A percentile compares a stretch with the other conserved stretches of the same genome.
Conservation (phyloP, 1,140 invertebrate species). For the Hypsibius dujardini region DNA sequence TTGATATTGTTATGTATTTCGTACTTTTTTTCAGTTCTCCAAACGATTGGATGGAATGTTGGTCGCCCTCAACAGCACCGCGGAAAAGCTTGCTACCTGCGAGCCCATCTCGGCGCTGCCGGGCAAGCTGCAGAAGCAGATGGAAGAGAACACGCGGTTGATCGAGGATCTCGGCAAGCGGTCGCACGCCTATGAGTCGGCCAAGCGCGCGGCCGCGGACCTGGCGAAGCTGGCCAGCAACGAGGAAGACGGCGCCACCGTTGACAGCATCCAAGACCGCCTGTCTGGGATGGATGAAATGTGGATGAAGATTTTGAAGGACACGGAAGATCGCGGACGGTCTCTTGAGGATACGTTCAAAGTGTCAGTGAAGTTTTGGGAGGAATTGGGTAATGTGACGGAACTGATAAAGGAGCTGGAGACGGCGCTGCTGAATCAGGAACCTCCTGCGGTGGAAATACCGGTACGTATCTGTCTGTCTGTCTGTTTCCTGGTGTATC, state of each 20-base stretch:
- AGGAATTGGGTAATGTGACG: slow-evolving; percentile 72
- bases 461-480: no score
- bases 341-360: slow-evolving; percentile 69
- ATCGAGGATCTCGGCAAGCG: slow-evolving; percentile 78
- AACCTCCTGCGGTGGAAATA: slow-evolving; percentile 69
- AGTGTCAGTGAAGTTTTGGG: slow-evolving; percentile 85
- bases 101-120: slow-evolving; percentile 88
- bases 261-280: slow-evolving; percentile 70
- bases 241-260: slow-evolving; percentile 68
- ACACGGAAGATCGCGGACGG: slow-evolving; percentile 56
- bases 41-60: slow-evolving; percentile 92
- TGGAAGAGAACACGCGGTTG: slow-evolving; percentile 73
- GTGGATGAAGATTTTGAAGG: slow-evolving; percentile 77
- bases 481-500: no score
- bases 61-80: slow-evolving; percentile 64
- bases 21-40: no score
- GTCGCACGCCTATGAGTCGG: slow-evolving; percentile 70
- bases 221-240: slow-evolving; percentile 79
- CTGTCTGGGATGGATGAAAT: slow-evolving; percentile 73
- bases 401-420: slow-evolving; percentile 66
- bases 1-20: no score
- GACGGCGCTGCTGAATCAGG: slow-evolving; percentile 64
- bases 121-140: slow-evolving; percentile 77
- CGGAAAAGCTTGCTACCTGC: slow-evolving; percentile 65
- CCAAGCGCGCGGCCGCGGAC: slow-evolving; percentile 73